These are phyloP conservation scores for Dunckerocampus dactyliophorus DNA, from an alignment of 2,113 vertebrate genomes.

Conservation along the genomic window DNA sequence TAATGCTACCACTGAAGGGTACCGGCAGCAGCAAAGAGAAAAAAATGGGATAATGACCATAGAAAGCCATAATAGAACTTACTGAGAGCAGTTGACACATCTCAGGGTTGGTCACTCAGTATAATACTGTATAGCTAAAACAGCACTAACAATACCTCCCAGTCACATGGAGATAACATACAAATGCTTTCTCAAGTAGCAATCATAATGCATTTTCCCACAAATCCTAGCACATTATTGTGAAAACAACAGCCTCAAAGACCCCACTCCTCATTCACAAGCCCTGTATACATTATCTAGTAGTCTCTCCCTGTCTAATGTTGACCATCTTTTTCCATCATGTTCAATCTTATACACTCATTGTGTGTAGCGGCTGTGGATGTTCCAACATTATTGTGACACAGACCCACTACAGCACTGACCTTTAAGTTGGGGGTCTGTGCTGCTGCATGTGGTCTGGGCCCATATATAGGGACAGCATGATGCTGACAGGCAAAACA, in stretches of 20 bases:
- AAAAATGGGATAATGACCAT: no score
- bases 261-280: conserved; percentile 16
- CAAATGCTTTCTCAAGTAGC: no score
- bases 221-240: no score
- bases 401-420: conserved; percentile 22
- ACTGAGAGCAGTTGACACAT: no score
- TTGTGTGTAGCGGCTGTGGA: background rate
- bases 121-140: no score
- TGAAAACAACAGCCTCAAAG: background rate
- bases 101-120: no score
- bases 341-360: background rate
- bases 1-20: no score
- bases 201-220: no score
- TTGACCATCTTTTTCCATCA: conserved; percentile 13
- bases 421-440: conserved; percentile 27
- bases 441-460: conserved; percentile 22
- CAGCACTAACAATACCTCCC: no score
- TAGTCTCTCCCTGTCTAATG: background rate
- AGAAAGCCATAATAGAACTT: no score
- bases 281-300: conserved; percentile 10
- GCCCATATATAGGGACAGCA: conserved; percentile 2
- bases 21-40: no score
- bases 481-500: conserved; percentile 25
- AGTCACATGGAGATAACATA: no score
- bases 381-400: conserved; percentile 29